phyloP scores from a whole-genome alignment of 2,113 vertebrate species.

The Cyphomyrus plagiostoma region DNA sequence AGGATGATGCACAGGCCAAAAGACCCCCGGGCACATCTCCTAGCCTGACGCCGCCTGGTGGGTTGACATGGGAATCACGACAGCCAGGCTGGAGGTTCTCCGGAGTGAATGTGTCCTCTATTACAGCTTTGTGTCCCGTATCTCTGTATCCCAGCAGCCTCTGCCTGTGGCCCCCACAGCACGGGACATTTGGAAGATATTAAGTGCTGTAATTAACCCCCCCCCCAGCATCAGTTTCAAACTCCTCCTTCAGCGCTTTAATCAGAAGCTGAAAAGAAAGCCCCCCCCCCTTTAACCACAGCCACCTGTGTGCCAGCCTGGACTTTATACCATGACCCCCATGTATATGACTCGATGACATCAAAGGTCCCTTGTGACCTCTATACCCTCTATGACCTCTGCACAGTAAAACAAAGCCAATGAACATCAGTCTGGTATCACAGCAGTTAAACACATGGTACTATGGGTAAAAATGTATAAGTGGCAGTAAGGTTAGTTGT shows the following conservation, averaged over 20 bases:
- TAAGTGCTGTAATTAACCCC: conserved; percentile 14
- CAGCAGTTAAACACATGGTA: neutral
- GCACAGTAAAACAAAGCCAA: neutral
- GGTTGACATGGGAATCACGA: neutral
- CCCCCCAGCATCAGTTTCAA: neutral
- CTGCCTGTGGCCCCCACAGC: neutral
- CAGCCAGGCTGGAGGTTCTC: neutral
- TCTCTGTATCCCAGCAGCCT: conserved; percentile 14
- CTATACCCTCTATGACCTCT: neutral
- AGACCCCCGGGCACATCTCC: neutral
- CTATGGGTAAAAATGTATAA: neutral
- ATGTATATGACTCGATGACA: neutral
- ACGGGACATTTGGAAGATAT: conserved; percentile 30
- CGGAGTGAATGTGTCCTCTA: conserved; percentile 20
- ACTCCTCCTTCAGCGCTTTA: neutral
- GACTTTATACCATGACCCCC: neutral
- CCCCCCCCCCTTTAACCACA: neutral
- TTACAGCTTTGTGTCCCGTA: conserved; percentile 8
- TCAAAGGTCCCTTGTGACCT: neutral
- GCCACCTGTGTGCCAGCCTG: neutral
- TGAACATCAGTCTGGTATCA: neutral
- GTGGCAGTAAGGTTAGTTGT: neutral
- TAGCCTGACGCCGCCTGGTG: neutral
- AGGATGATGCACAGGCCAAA: neutral
- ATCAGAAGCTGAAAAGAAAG: neutral